Evolutionary conservation across 2,888 invertebrate genomes (phyloP).

Genomic region (Ennomos erosarius): DNA sequence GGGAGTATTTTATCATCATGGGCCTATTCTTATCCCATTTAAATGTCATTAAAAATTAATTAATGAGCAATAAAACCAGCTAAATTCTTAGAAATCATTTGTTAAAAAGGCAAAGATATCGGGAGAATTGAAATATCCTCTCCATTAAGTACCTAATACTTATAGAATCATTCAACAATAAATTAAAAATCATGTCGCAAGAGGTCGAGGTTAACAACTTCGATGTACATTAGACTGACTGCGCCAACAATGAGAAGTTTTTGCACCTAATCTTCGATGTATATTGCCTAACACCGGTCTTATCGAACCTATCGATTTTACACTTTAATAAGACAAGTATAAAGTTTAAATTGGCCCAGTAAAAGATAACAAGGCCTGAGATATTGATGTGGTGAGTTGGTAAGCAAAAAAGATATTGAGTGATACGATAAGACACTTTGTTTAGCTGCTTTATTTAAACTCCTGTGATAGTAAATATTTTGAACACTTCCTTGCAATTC

Average conservation of each 20-base stretch:
- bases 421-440: conserved; percentile 23
- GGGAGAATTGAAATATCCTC: too few relatives aligned
- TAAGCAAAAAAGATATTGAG: conserved; percentile 31
- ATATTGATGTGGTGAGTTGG: conserved; percentile 30
- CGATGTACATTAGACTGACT: conserved; percentile 24
- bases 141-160: too few relatives aligned
- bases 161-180: too few relatives aligned
- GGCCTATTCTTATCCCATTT: too few relatives aligned
- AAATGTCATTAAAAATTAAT: too few relatives aligned
- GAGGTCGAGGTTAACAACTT: conserved; percentile 45
- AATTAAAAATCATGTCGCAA: conserved; percentile 21
- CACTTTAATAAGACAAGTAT: conserved; percentile 12
- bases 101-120: too few relatives aligned
- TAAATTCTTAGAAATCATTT: too few relatives aligned
- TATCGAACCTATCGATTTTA: conserved; percentile 14
- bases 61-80: too few relatives aligned
- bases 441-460: not conserved
- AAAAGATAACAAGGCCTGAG: conserved; percentile 28
- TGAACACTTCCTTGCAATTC: not conserved
- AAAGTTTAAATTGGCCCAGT: conserved; percentile 30
- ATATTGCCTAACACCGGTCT: conserved; percentile 39
- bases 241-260: conserved; percentile 57
- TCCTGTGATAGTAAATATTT: conserved; percentile 8
- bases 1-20: too few relatives aligned
- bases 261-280: conserved; percentile 41